A percentile compares a stretch with the other conserved stretches of the same genome.
Conservation (phyloP, 2,888 invertebrate genomes). For the Lasioglossum pauxillum region DNA sequence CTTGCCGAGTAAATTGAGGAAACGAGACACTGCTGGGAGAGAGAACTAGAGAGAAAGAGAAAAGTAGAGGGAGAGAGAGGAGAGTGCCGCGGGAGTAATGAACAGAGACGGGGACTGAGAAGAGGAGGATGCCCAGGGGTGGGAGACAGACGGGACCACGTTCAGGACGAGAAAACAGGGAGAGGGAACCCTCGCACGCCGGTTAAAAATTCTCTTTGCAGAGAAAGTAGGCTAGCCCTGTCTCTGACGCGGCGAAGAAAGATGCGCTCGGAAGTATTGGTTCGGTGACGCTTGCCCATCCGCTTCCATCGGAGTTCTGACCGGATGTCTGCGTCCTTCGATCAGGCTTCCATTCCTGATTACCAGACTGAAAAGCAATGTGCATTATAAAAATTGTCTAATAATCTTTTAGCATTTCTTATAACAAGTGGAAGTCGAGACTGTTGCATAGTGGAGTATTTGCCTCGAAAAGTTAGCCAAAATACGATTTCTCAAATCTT, state of each 20-base stretch:
- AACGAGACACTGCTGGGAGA: slow-evolving; percentile 66
- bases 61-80: slow-evolving; percentile 26
- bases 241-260: slow-evolving; percentile 58
- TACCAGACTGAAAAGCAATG: no score
- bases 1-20: slow-evolving; percentile 76
- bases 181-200: slow-evolving; percentile 71
- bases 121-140: slow-evolving; percentile 44
- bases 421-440: no score
- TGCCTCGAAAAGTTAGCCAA: no score
- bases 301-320: slow-evolving; percentile 8
- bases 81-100: slow-evolving; percentile 12
- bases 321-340: slow-evolving; percentile 2
- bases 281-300: slow-evolving; percentile 22
- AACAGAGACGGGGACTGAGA: slow-evolving; percentile 32
- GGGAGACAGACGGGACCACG: slow-evolving; percentile 55
- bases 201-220: slow-evolving; percentile 81
- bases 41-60: slow-evolving; percentile 52
- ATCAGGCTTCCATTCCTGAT: background rate
- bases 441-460: no score
- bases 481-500: no score
- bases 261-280: slow-evolving; percentile 66
- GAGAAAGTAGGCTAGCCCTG: slow-evolving; percentile 83
- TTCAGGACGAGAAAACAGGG: slow-evolving; percentile 66
- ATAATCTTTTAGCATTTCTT: no score
- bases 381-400: background rate